These are phyloP conservation scores for Oligia strigilis DNA, from an alignment of 2,888 invertebrate species.

Conservation along the genomic window DNA sequence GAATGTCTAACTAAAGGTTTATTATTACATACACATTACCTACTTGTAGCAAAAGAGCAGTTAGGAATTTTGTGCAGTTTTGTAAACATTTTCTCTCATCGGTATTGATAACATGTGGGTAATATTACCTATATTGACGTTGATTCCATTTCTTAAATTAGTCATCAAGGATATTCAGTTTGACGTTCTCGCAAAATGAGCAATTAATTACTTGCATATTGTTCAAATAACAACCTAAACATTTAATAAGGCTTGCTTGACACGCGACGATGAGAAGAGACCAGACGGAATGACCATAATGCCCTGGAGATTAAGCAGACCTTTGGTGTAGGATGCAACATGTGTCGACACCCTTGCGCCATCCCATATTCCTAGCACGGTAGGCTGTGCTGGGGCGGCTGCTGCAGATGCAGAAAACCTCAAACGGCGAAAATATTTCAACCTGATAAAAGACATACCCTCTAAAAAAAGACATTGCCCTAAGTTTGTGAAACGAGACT, in stretches of 20 bases:
- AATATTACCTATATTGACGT: not conserved
- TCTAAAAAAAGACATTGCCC: too few relatives aligned
- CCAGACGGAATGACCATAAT: too few relatives aligned
- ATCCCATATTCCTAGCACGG: too few relatives aligned
- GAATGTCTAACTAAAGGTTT: not conserved
- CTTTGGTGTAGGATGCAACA: too few relatives aligned
- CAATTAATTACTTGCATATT: not conserved
- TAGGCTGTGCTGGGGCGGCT: too few relatives aligned
- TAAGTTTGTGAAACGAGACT: not conserved
- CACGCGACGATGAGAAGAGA: too few relatives aligned
- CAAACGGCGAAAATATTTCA: too few relatives aligned
- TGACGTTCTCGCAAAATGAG: not conserved
- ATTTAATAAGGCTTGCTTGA: not conserved
- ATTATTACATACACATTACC: not conserved
- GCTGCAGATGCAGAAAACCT: too few relatives aligned
- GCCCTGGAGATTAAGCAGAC: too few relatives aligned
- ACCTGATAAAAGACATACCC: too few relatives aligned
- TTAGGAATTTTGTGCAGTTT: not conserved
- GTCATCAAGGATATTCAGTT: slow-evolving; percentile 8
- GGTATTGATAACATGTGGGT: slow-evolving; percentile 4
- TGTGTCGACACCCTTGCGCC: too few relatives aligned
- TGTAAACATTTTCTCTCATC: not conserved
- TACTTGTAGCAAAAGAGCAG: not conserved
- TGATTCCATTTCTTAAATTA: slow-evolving; percentile 13
- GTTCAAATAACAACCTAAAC: not conserved